Percentiles rank a stretch among this genome's conserved stretches.
phyloP scores from a whole-genome alignment of 1,140 invertebrate species.

The Physella acuta region DNA sequence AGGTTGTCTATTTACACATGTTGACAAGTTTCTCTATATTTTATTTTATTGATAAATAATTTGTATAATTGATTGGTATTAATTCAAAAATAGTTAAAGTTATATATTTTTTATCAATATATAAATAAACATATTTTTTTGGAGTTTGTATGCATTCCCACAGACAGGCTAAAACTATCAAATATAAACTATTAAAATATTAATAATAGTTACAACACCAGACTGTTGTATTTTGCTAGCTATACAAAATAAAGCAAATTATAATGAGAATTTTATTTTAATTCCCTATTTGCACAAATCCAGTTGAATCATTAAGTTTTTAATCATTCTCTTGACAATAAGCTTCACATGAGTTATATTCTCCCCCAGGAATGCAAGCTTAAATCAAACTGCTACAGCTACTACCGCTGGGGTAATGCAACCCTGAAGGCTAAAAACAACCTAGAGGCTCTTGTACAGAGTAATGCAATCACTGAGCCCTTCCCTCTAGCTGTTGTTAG shows the following conservation, averaged over 20 bases:
- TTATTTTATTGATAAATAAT: not conserved
- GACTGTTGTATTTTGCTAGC: too few relatives aligned
- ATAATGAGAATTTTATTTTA: not conserved
- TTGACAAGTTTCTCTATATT: not conserved
- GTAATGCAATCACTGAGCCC: not conserved
- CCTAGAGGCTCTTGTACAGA: not conserved
- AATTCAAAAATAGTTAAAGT: not conserved
- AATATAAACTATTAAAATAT: not conserved
- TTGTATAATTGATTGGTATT: not conserved
- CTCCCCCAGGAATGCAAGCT: not conserved
- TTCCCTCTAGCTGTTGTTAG: conserved; percentile 7
- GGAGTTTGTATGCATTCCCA: not conserved
- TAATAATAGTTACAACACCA: not conserved
- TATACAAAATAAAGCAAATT: not conserved
- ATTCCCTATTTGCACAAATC: not conserved
- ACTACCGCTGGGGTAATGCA: conserved; percentile 8
- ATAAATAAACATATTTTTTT: not conserved
- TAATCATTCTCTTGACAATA: too few relatives aligned
- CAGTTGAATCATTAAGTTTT: not conserved
- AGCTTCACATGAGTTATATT: too few relatives aligned
- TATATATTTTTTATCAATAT: not conserved
- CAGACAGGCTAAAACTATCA: not conserved
- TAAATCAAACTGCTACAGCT: not conserved
- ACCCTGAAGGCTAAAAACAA: not conserved
- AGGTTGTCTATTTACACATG: not conserved